A percentile compares a stretch with the other conserved stretches of the same genome.
phyloP scores from a whole-genome alignment of 1,140 invertebrate genomes.

The Aporrectodea caliginosa region DNA sequence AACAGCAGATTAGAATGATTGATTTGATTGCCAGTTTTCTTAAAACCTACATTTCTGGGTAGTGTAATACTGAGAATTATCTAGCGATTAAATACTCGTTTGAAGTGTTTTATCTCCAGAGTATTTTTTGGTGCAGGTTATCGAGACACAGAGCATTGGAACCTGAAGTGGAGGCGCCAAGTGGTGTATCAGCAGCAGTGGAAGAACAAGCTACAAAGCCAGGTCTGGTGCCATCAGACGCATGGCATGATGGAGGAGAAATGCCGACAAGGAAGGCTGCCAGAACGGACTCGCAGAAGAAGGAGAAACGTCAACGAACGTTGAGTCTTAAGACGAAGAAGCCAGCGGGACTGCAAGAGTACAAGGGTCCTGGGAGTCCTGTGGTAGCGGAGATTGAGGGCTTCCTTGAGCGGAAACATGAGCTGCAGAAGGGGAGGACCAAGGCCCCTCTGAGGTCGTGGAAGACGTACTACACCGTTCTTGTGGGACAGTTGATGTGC shows the following conservation, averaged over 20 bases:
- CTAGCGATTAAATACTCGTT: too few species aligned
- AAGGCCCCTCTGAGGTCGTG: conserved; percentile 89
- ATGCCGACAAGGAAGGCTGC: conserved; percentile 21
- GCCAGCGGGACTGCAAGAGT: conserved; percentile 57
- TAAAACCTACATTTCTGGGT: too few species aligned
- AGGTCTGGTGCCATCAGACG: conserved; percentile 22
- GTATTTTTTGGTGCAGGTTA: background rate
- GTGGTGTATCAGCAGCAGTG: conserved; percentile 14
- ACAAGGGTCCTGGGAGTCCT: conserved; percentile 61
- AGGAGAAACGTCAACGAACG: conserved; percentile 69
- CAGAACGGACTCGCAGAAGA: conserved; percentile 50
- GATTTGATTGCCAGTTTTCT: too few species aligned
- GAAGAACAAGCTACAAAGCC: conserved; percentile 13
- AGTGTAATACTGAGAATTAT: too few species aligned
- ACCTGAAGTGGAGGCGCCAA: background rate
- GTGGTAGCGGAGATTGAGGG: conserved; percentile 90
- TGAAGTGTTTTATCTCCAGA: too few species aligned
- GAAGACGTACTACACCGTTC: conserved; percentile 90
- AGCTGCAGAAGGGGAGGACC: conserved; percentile 86
- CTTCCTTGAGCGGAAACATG: conserved; percentile 88
- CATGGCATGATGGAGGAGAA: conserved; percentile 16
- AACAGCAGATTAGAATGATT: too few species aligned
- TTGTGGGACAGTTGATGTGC: conserved; percentile 92
- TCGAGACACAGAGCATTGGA: background rate
- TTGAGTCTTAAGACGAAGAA: conserved; percentile 95